A percentile compares a stretch with the other conserved stretches of the same genome.
Evolutionary conservation across 2,797 vertebrate species (phyloP).

Genomic region (Chromobotia macracanthus): DNA sequence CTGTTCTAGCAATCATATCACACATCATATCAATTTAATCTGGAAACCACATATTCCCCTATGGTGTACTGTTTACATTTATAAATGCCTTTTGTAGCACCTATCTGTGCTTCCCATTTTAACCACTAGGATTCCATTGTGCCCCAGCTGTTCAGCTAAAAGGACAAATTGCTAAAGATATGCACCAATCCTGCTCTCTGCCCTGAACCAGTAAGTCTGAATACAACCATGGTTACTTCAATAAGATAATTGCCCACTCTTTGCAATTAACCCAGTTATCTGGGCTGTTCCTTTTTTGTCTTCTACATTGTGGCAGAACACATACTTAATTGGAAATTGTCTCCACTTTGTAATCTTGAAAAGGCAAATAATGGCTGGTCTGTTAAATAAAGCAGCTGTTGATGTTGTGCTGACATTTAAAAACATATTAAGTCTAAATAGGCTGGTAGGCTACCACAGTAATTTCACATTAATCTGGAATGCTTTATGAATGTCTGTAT

Average conservation of each 20-base stretch:
- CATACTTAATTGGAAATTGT: slow-evolving; percentile 19
- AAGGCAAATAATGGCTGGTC: background rate
- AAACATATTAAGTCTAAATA: slow-evolving; percentile 1
- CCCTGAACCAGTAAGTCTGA: background rate
- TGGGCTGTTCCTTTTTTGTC: background rate
- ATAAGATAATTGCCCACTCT: slow-evolving; percentile 22
- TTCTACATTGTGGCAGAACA: slow-evolving; percentile 11
- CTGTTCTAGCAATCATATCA: no score
- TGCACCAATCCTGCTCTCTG: background rate
- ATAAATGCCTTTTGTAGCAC: background rate
- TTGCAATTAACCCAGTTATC: slow-evolving; percentile 36
- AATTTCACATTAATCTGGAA: background rate
- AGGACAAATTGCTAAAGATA: background rate
- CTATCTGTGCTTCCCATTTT: background rate
- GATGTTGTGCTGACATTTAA: background rate
- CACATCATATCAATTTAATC: background rate
- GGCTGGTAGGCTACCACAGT: background rate
- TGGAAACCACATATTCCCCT: background rate
- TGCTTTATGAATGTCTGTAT: background rate
- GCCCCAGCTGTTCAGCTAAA: background rate
- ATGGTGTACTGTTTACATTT: no score
- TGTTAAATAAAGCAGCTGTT: slow-evolving; percentile 22
- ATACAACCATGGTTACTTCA: slow-evolving; percentile 12
- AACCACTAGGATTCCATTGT: background rate
- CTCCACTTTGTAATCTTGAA: slow-evolving; percentile 24